These are phyloP conservation scores for Gasterosteus nipponicus DNA, from an alignment of 2,113 vertebrate genomes.

Conservation along the genomic window DNA sequence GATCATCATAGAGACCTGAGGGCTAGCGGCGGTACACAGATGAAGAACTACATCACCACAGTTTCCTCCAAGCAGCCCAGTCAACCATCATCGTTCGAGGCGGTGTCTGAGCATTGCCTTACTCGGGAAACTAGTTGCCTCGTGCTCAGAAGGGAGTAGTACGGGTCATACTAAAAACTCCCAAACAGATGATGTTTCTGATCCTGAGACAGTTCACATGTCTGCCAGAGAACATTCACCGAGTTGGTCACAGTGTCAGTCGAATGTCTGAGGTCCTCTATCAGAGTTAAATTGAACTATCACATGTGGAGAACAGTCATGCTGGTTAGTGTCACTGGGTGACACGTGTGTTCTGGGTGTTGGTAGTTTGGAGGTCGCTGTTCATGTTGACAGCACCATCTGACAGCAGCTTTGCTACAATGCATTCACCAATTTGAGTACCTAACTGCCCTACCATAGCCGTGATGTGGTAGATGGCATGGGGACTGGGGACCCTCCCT, in stretches of 20 bases:
- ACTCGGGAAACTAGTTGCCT: background rate
- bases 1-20: background rate
- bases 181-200: too few relatives aligned
- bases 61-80: background rate
- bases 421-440: slow-evolving; percentile 19
- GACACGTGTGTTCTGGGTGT: background rate
- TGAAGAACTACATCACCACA: background rate
- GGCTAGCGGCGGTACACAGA: background rate
- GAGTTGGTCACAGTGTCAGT: too few relatives aligned
- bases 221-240: too few relatives aligned
- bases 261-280: background rate
- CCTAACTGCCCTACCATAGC: slow-evolving; percentile 23
- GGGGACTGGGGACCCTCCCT: background rate
- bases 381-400: slow-evolving; percentile 21
- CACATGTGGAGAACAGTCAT: too few relatives aligned
- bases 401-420: slow-evolving; percentile 20
- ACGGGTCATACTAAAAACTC: too few relatives aligned
- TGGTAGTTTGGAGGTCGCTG: background rate
- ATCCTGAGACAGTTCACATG: too few relatives aligned
- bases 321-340: background rate
- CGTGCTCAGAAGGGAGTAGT: too few relatives aligned
- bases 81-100: background rate
- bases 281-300: background rate
- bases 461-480: background rate
- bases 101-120: background rate